A percentile compares a stretch with the other conserved stretches of the same genome.
phyloP scores from a whole-genome alignment of 1,140 invertebrate species.

The Aphidius gifuensis region DNA sequence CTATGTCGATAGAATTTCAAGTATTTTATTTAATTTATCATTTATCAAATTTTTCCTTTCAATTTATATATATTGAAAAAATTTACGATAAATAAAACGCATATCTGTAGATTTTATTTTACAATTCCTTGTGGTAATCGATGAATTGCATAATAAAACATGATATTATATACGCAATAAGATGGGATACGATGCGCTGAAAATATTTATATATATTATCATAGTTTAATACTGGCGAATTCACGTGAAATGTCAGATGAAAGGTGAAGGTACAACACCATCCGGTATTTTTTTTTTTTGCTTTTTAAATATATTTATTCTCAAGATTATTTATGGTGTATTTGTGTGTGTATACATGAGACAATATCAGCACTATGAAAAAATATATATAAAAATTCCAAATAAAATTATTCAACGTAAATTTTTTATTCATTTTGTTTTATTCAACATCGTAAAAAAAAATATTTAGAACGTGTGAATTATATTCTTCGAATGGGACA shows the following conservation, averaged over 20 bases:
- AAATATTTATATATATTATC: neutral
- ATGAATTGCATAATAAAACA: slow-evolving; percentile 20
- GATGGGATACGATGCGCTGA: slow-evolving; percentile 14
- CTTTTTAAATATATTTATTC: neutral
- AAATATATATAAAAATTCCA: neutral
- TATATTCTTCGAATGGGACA: neutral
- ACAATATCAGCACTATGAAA: neutral
- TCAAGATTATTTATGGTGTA: neutral
- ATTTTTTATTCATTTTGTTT: too few species aligned
- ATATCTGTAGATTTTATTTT: too few species aligned
- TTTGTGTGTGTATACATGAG: neutral
- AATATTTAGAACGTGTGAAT: slow-evolving; percentile 26
- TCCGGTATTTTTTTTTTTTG: too few species aligned
- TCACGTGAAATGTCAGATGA: slow-evolving; percentile 24
- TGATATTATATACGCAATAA: neutral
- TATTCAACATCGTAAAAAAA: neutral
- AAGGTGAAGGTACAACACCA: neutral
- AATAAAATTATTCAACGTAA: too few species aligned
- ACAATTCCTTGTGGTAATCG: neutral
- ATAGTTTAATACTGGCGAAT: slow-evolving; percentile 1
- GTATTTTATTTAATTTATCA: too few species aligned
- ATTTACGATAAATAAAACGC: too few species aligned
- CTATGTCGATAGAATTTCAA: too few species aligned
- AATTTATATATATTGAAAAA: too few species aligned
- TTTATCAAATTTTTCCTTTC: too few species aligned